Evolutionary conservation across 2,113 vertebrate species (phyloP), one percentile per base, ranked within the genome.

Genomic region (Nibea coibor): DNA sequence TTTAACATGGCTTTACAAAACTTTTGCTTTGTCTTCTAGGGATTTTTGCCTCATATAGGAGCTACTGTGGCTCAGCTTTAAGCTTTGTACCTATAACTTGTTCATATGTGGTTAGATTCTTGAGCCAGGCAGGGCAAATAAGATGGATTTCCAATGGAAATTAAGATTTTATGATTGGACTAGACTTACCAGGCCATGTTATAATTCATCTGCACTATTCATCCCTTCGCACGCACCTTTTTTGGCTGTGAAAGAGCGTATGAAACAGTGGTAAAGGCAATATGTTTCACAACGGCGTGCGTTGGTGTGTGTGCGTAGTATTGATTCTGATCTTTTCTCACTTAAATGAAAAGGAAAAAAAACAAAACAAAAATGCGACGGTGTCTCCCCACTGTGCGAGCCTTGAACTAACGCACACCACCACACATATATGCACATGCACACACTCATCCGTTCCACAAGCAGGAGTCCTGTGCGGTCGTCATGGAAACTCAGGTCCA

Each of bases 401-500:
- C 81, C 62, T 80, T 54, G 11, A 72, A 78, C 79, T 64, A 12
- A 65, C 59, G 70, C 65, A 72, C 75, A 5, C 80, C 42, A 54
- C 15, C 0, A 51, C 65, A 50, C 72, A 74, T 63, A 53, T 20
- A 35, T 24, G 48, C 48, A 3, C 59, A n/a, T 65, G 50, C 56
- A 22, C 63, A 31, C 73, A 19, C 47, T 2, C 17, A 8, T 68
- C 68, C n/a, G 3, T 81, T 92, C 76, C 35, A 82, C 82, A 87
- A 68, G 89, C 88, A 89, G 92, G 91, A 93, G 89, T 91, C 81
- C 90, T 93, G 69, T 88, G 88, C 42, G 1, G 89, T 96, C 73
- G 89, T 90, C 93, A 95, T 94, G 92, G 91, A 91, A 94, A 95
- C 93, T 61, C 53, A 3, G 67, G 58, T 66, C 59, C 68, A 61